A percentile compares a stretch with the other conserved stretches of the same genome.
These are phyloP conservation scores for Esox masquinongy DNA, from an alignment of 2,797 vertebrate genomes.

Conservation along the genomic window DNA sequence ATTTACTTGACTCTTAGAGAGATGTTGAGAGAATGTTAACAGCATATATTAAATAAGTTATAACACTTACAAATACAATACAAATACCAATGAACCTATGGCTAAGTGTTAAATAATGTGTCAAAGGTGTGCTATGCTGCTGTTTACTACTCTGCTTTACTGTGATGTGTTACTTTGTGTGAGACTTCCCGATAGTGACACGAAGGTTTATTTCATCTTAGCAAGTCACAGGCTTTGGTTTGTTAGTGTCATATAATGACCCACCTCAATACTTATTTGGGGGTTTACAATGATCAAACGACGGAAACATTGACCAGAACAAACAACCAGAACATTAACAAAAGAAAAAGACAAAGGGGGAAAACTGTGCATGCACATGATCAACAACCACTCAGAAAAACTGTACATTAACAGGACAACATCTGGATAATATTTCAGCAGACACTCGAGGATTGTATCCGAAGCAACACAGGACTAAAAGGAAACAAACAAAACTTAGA, in stretches of 20 bases:
- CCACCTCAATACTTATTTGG: not conserved
- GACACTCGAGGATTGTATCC: not conserved
- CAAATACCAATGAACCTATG: not conserved
- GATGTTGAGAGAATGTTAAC: conserved; percentile 4
- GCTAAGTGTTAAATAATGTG: not conserved
- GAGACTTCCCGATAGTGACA: not conserved
- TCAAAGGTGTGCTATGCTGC: not conserved
- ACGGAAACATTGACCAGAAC: conserved; percentile 16
- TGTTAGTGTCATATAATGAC: not conserved
- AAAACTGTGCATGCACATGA: conserved; percentile 13
- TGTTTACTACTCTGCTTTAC: not conserved
- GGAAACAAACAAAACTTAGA: not conserved
- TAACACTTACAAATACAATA: too few species aligned
- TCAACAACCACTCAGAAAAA: conserved; percentile 28
- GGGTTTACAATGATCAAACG: not conserved
- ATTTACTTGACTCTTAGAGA: not conserved
- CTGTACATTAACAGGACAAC: conserved; percentile 39
- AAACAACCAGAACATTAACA: conserved; percentile 31
- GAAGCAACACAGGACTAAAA: not conserved
- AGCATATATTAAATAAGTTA: not conserved
- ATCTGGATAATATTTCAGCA: not conserved
- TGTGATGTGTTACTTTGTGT: not conserved
- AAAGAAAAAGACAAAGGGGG: conserved; percentile 3
- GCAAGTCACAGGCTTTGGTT: not conserved
- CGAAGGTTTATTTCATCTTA: not conserved